Percentiles rank a stretch among this genome's conserved stretches.
These are phyloP conservation scores for Stenotaenia linearis DNA, from an alignment of 2,888 invertebrate species.

Conservation along the genomic window DNA sequence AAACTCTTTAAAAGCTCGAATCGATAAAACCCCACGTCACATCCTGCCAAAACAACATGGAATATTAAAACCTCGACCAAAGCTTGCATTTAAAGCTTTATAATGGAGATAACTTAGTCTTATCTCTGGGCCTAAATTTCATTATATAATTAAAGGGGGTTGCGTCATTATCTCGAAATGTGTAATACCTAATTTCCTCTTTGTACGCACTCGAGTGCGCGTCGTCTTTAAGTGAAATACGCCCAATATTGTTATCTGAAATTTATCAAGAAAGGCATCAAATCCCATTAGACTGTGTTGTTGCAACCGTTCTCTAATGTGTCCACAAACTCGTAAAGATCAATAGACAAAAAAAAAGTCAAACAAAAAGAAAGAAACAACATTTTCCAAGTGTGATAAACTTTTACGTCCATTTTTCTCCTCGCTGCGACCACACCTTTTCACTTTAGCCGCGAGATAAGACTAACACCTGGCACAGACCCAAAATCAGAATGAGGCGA, in stretches of 20 bases:
- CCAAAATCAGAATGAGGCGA: neutral
- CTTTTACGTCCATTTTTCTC: neutral
- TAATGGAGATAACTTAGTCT: neutral
- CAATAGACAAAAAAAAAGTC: neutral
- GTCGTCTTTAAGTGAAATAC: neutral
- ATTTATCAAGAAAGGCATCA: neutral
- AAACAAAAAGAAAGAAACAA: neutral
- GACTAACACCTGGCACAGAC: neutral
- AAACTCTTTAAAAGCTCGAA: neutral
- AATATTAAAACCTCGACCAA: neutral
- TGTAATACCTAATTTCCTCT: neutral
- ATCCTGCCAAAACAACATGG: neutral
- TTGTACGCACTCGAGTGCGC: neutral
- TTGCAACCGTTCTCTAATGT: neutral
- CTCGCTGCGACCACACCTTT: neutral
- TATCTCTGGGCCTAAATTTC: neutral
- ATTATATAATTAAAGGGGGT: neutral
- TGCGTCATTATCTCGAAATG: too few relatives aligned
- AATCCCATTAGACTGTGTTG: neutral
- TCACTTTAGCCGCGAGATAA: neutral
- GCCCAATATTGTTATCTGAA: neutral
- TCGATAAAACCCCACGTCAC: neutral
- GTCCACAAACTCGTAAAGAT: neutral
- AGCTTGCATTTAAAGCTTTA: neutral
- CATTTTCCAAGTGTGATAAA: slow-evolving; percentile 15